Base-by-base conservation (phyloP, 2,113 vertebrate species). In the Cyprinodon variegatus region DNA sequence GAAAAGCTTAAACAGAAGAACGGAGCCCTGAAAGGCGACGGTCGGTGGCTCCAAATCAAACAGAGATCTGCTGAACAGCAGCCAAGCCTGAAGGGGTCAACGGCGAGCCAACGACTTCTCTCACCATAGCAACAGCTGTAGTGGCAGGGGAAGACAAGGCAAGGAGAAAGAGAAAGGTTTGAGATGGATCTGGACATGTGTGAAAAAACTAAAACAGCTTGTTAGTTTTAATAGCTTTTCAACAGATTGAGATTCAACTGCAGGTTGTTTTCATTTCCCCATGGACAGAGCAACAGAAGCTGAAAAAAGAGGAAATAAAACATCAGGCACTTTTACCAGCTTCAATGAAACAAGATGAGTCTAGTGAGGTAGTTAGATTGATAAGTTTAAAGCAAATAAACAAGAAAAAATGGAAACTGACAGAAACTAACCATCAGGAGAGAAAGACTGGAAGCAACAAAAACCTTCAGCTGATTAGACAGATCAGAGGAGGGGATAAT, bases 61-160 rank as follows among this genome's bases (percentile, higher is more conserved):
- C 60, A 12, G 46, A 11, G 70, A 65, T 68, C 53, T 43, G 74
- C 75, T 84, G 83, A 79, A 72, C 78, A 13, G 64, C 72, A 46
- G 83, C 87, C 87, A 88, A 88, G 82, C 87, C 82, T 80, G 78
- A 61, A 84, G 84, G 87, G 87, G 87, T 72, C 65, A 65, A 57
- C 37, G 0, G 74, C 40, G 62, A 12, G 80, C 69, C 83, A 82
- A 48, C 72, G 36, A 37, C 9, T n/a, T 63, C 0, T 45, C 77
- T 84, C 0, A 22, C 36, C 82, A 59, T n/a, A 59, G 84, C 39
- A 84, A 81, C 84, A 1, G 75, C 65, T 65, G 81, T 67, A 70
- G 61, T 67, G 57, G 70, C 40, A 65, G 37, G 43, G 11, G 50
- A 63, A 59, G 53, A 68, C 17, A 8, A 53, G 13, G 60, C 22